phyloP scores from a whole-genome alignment of 30 jellyfish, hydroid and myxozoan species.

The Cassiopea andromeda region DNA sequence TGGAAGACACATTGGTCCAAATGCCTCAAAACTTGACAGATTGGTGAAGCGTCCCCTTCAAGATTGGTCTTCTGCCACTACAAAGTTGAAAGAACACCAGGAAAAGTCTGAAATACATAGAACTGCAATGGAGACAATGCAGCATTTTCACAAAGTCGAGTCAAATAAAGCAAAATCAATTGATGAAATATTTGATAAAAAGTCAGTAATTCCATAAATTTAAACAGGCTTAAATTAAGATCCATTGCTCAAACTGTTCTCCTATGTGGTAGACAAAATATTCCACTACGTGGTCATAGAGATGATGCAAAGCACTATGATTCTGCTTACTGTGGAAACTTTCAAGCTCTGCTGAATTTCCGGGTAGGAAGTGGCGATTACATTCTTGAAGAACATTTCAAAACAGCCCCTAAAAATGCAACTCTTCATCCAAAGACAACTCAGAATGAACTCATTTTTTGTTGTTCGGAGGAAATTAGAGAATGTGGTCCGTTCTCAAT shows the following conservation, averaged over 20 bases:
- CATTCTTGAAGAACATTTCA: conserved; percentile 14
- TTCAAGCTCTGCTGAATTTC: conserved; percentile 18
- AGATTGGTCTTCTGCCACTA: conserved; percentile 45
- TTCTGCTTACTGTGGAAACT: conserved; percentile 10
- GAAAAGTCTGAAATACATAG: conserved; percentile 11
- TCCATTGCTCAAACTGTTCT: not conserved
- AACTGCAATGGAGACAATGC: conserved; percentile 11
- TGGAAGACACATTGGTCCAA: not conserved
- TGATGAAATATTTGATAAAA: not conserved
- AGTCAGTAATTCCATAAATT: not conserved
- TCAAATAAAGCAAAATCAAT: not conserved
- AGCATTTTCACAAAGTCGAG: not conserved
- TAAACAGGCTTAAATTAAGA: not conserved
- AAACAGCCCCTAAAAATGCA: conserved; percentile 65
- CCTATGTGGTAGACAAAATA: conserved; percentile 22
- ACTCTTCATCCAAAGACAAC: conserved; percentile 55
- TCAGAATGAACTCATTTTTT: conserved; percentile 56
- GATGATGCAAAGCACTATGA: conserved; percentile 8
- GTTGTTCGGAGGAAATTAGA: conserved; percentile 36
- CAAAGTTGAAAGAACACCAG: not conserved
- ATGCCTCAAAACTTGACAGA: not conserved
- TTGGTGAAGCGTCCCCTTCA: conserved; percentile 1
- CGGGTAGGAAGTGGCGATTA: conserved; percentile 24
- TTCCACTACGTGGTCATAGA: conserved; percentile 21
- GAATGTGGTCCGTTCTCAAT: conserved; percentile 18